Evolutionary conservation across 1,140 invertebrate genomes (phyloP), one percentile per base, ranked within the genome.

Genomic region (Acromyrmex charruanus): DNA sequence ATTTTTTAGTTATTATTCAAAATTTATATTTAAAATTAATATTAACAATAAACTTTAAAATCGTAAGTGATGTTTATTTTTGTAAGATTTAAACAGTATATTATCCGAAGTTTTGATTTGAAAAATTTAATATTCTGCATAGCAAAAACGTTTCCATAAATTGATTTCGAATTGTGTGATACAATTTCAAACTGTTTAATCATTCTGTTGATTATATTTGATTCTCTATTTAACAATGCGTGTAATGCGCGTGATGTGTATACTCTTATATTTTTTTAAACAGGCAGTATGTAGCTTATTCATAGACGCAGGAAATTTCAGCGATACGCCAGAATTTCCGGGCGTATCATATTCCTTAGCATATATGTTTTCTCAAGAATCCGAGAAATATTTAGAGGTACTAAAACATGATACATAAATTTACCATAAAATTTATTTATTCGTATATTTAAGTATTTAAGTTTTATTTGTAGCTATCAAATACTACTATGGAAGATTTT

Each of bases 351-450:
- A 99, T 95, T 99, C 99, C 95, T 96, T 99, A 68, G 99, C 99
- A 94, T 98, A 99, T 93, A 99, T 99, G 98, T 97, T 99, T 7
- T 99, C 99, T 92, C 98, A 99, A 97, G 98, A 98, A 53, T 98
- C 98, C 63, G 96, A 97, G 92, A 98, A 98, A 92, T 99, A 97
- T 95, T 97, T 98, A 4, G 95, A 97, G 89, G 94, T 95, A 90
- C 35, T 44, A 65, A 68, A 77, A 69, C 5, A 1, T 7, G n/a
- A 12, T 39, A 2, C 2, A 31, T 14, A 0, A 9, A 21, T 39
- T 12, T 14, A 31, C 12, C 9, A 2, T 12, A 18, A 55, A 25
- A 63, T 81, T n/a, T 5, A 49, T 63, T 65, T 68, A 44, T 44
- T 55, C 3, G 1, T 21, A 35, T 61, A 65, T 63, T 31, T 63